A percentile compares a stretch with the other conserved stretches of the same genome.
phyloP scores from a whole-genome alignment of 1,140 invertebrate genomes.

The Zaprionus camerounensis region DNA sequence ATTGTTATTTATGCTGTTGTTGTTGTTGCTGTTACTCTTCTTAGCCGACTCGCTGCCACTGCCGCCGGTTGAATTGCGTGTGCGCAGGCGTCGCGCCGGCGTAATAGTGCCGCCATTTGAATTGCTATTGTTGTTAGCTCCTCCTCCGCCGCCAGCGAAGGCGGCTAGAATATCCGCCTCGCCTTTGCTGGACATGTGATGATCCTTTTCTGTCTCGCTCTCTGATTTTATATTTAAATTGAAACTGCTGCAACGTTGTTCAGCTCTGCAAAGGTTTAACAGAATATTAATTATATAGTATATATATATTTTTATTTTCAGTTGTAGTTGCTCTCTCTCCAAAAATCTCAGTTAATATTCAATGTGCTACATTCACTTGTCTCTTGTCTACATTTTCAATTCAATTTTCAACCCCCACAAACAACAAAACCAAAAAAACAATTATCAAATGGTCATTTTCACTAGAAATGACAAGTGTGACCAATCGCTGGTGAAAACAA shows the following conservation, averaged over 20 bases:
- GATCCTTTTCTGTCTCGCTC: background rate
- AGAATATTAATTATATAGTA: background rate
- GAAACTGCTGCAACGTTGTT: constrained; percentile 45
- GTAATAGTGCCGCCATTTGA: constrained; percentile 68
- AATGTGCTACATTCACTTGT: constrained; percentile 27
- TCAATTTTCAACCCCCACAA: constrained; percentile 6
- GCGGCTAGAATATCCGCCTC: constrained; percentile 62
- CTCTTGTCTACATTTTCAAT: constrained; percentile 15
- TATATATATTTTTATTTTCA: constrained; percentile 13
- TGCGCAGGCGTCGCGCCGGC: constrained; percentile 76
- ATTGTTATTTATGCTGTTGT: constrained; percentile 28
- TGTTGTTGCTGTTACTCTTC: constrained; percentile 52
- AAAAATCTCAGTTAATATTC: constrained; percentile 29
- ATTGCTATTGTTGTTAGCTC: constrained; percentile 33
- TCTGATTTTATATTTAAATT: constrained; percentile 30
- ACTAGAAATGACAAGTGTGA: constrained; percentile 33
- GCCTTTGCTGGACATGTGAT: constrained; percentile 69
- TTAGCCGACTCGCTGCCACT: constrained; percentile 77
- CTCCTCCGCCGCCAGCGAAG: constrained; percentile 41
- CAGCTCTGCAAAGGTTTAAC: constrained; percentile 45
- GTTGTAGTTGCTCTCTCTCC: constrained; percentile 17
- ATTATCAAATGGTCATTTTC: constrained; percentile 34
- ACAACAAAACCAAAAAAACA: constrained; percentile 10
- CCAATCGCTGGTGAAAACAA: constrained; percentile 22
- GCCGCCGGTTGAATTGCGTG: constrained; percentile 73